Base-by-base conservation (phyloP, 2,888 invertebrate species). In the Gnatocerus cornutus region DNA sequence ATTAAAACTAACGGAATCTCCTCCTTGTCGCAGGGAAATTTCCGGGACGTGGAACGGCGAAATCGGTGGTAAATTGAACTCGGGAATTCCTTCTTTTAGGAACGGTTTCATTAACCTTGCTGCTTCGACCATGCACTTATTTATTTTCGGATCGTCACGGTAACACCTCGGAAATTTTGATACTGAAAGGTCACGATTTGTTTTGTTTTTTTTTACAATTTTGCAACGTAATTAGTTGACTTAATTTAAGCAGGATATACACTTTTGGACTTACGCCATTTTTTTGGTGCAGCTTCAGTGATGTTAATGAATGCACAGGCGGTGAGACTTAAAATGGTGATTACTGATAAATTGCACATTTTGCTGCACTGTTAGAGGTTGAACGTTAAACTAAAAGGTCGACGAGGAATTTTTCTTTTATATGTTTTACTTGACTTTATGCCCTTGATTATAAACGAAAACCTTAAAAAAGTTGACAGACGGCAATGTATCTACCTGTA, bases 31-130 rank as follows among this genome's bases (percentile, higher is more conserved):
- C 16, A 72, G 39, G 6, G 9, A 33, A 8, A 72, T 71, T 84
- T 85, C 80, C 0, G 85, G 82, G 5, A 87, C 75, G 6, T 72
- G 62, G 7, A 86, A 80, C 0, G 86, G 87, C 50, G 86, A 86
- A 66, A 85, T 84, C 0, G 84, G 74, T 4, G 86, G 86, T 29
- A 87, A 81, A 13, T 81, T 78, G 13, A 87, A 78, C 43, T 80
- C 82, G 8, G 83, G 81, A 14, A 87, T 84, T 3, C 87, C 87
- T 55, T 77, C 73, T 30, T 74, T 80, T 13, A 87, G 73, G 64
- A 84, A 80, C 1, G 85, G 84, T 50, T 77, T 81, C 43, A 86
- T 74, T 0, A 71, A 65, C 33, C 85, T 81, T 1, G 86, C 79
- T 21, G 85, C 84, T 1, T 79, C 71, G 55, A 81, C 80, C 39